Evolutionary conservation across 2,888 invertebrate genomes (phyloP).

Genomic region (Epinotia brunnichana): DNA sequence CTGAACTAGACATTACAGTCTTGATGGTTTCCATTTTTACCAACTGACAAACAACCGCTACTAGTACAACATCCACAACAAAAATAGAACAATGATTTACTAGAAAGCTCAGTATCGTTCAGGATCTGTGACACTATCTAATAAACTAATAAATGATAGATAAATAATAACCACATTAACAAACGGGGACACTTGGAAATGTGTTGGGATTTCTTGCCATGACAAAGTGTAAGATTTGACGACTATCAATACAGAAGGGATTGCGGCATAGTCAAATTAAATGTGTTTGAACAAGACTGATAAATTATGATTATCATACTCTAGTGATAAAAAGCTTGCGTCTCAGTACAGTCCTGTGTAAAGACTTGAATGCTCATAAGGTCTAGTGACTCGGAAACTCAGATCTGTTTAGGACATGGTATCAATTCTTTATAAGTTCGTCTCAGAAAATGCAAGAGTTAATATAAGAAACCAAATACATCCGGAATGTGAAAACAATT

Average conservation of each 20-base stretch:
- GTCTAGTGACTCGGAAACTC: slow-evolving; percentile 39
- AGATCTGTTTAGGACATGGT: slow-evolving; percentile 54
- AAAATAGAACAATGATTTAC: slow-evolving; percentile 67
- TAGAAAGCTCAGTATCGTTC: slow-evolving; percentile 80
- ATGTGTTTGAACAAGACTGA: slow-evolving; percentile 39
- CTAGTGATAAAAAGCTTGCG: slow-evolving; percentile 63
- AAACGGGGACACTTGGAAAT: slow-evolving; percentile 44
- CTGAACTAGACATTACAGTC: slow-evolving; percentile 40
- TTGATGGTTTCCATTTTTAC: slow-evolving; percentile 37
- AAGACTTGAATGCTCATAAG: slow-evolving; percentile 44
- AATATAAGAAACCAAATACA: slow-evolving; percentile 59
- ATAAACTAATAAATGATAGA: slow-evolving; percentile 52
- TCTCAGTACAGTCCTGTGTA: slow-evolving; percentile 62
- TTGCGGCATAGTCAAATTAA: slow-evolving; percentile 40
- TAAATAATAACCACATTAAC: slow-evolving; percentile 48
- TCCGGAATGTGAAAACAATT: slow-evolving; percentile 67
- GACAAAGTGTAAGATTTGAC: slow-evolving; percentile 43
- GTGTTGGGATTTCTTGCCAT: slow-evolving; percentile 45
- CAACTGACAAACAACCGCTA: slow-evolving; percentile 41
- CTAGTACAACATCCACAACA: slow-evolving; percentile 62
- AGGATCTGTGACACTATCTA: slow-evolving; percentile 65
- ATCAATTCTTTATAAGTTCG: slow-evolving; percentile 72
- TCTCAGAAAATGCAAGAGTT: slow-evolving; percentile 63
- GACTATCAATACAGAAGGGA: slow-evolving; percentile 31
- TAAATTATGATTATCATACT: slow-evolving; percentile 37